Base-by-base conservation (phyloP, 1,140 invertebrate genomes). In the Tachypleus tridentatus region DNA sequence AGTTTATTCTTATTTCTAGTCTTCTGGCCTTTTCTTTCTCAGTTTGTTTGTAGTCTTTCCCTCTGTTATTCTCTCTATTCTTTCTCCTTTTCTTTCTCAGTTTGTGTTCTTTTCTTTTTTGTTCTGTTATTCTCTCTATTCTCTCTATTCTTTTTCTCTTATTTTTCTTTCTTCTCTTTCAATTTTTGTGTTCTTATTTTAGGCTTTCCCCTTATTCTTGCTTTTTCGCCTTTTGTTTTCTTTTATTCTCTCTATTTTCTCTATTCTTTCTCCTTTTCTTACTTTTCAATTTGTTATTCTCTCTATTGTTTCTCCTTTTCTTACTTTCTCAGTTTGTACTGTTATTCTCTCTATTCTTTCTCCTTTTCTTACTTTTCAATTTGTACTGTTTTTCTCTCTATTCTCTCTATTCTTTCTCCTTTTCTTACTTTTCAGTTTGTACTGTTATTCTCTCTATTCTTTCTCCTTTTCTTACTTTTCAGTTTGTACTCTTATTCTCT, bases 281-380 rank as follows among this genome's bases (percentile, higher is more conserved):
- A 54, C n/a, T n/a, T 54, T 54, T 54, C 53, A n/a, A n/a, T n/a
- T n/a, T 54, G 53, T 54, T n/a, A 7, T n/a, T 54, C n/a, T 54
- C 53, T n/a, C n/a, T 6, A 6, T n/a, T 6, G 6, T 6, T 54
- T 54, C 53, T n/a, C 6, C 6, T n/a, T 54, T n/a, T 54, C n/a
- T n/a, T 54, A 7, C n/a, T n/a, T 54, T 54, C n/a, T n/a, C 53
- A 54, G 53, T n/a, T n/a, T n/a, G n/a, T n/a, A n/a, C n/a, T n/a
- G n/a, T n/a, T n/a, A n/a, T n/a, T n/a, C n/a, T n/a, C n/a, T n/a
- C n/a, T 54, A n/a, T n/a, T 54, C 53, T 54, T 54, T 54, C 6
- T 54, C 53, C n/a, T 54, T n/a, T 54, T 7, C 53, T 54, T n/a
- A n/a, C n/a, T n/a, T n/a, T n/a, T n/a, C n/a, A n/a, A n/a, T n/a